Evolutionary conservation across 1,140 invertebrate species (phyloP), one percentile per base, ranked within the genome.

Genomic region (Notospermus geniculatus): DNA sequence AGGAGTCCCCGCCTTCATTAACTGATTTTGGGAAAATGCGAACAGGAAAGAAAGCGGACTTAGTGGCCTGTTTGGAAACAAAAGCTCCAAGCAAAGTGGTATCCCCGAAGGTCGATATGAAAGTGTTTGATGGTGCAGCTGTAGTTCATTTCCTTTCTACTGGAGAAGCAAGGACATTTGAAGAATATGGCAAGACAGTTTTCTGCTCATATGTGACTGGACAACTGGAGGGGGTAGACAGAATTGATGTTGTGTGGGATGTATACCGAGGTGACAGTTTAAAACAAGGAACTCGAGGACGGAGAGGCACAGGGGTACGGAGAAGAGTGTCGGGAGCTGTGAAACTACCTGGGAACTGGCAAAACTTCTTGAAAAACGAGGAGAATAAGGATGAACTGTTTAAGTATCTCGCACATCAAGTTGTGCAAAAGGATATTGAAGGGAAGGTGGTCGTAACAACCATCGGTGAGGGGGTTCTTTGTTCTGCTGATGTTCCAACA

Each of bases 301-400:
- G 17, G 28, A 15, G n/a, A 56, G 29, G 45, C 39, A 43, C 11
- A 13, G 39, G 39, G 39, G 39, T 43, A 43, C 39, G 39, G 11
- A 43, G n/a, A n/a, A 43, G n/a, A 43, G 39, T 43, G 11, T 13
- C 11, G 11, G 39, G 39, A 11, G 11, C 11, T n/a, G n/a, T 29
- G 15, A 57, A 57, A 25, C 9, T 65, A 29, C 59, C 63, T 13
- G 30, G 30, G 39, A 65, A 50, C 19, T 62, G 41, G 54, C 15
- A 36, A n/a, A 30, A 17, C 2, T 62, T 65, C 23, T n/a, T 43
- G 11, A n/a, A n/a, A n/a, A 13, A 11, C 11, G 39, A 43, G 11
- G 11, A 11, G n/a, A 65, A 62, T 53, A 62, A 65, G 43, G 45
- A 54, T 39, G 64, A 65, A 46, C 56, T 65, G 0, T 65, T 65